Conservation (phyloP, 2,113 vertebrate species). For the Pelobates fuscus region DNA sequence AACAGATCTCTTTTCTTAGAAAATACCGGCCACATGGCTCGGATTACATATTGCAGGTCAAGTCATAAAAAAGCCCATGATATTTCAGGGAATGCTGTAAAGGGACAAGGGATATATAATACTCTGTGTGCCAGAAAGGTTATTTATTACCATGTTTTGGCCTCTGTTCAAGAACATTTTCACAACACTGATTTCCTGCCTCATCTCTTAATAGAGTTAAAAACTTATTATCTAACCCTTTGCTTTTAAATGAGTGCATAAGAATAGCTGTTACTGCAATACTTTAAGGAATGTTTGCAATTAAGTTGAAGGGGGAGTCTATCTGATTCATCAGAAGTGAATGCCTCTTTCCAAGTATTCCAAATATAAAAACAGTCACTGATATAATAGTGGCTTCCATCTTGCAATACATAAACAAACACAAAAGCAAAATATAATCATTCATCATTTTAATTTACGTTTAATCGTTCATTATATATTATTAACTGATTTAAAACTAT, state of each 20-base stretch:
- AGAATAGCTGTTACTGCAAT: background rate
- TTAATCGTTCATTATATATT: no score
- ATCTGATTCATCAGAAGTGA: background rate
- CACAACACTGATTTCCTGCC: slow-evolving; percentile 46
- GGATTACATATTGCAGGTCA: slow-evolving; percentile 22
- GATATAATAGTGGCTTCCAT: no score
- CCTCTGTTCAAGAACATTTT: slow-evolving; percentile 45
- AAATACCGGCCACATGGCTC: slow-evolving; percentile 29
- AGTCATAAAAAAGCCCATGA: slow-evolving; percentile 31
- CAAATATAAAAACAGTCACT: background rate
- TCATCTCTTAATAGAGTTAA: slow-evolving; percentile 36
- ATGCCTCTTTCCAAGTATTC: background rate
- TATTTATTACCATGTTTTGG: slow-evolving; percentile 41
- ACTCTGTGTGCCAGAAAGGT: slow-evolving; percentile 27
- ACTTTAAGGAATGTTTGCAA: background rate
- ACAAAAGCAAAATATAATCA: no score
- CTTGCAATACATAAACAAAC: no score
- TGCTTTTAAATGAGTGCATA: background rate
- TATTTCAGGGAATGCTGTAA: slow-evolving; percentile 38
- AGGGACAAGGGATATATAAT: slow-evolving; percentile 25
- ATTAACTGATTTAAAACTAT: no score
- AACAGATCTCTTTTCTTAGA: slow-evolving; percentile 38
- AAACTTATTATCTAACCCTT: background rate
- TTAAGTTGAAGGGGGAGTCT: background rate
- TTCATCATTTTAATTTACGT: no score